These are phyloP conservation scores for Myrmecophaga tridactyla DNA, from an alignment of 2,113 vertebrate genomes.

Conservation along the genomic window DNA sequence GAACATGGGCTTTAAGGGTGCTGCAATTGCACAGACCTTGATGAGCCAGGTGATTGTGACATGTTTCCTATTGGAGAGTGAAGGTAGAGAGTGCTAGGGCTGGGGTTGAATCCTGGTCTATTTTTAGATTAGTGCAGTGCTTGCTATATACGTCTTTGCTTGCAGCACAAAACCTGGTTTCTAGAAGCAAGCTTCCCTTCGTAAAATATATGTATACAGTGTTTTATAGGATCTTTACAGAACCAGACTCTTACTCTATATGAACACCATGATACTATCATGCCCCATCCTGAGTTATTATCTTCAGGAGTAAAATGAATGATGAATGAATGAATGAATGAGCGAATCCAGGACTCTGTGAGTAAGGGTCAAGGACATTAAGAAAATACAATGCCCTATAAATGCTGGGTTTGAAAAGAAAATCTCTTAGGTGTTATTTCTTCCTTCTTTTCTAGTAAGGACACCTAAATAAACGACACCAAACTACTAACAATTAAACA, in stretches of 20 bases:
- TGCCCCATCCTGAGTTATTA: not conserved
- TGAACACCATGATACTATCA: not conserved
- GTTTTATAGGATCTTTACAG: not conserved
- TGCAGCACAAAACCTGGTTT: slow-evolving; percentile 13
- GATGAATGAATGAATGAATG: not conserved
- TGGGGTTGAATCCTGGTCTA: not conserved
- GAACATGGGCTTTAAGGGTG: not conserved
- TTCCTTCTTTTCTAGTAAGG: slow-evolving; percentile 22
- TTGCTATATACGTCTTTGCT: not conserved
- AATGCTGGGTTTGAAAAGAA: not conserved
- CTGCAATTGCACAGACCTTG: not conserved
- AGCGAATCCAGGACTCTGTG: not conserved
- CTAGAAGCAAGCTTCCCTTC: not conserved
- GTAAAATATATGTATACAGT: not conserved
- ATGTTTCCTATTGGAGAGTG: not conserved
- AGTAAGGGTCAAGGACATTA: not conserved
- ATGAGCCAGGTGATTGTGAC: not conserved
- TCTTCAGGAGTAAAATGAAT: not conserved
- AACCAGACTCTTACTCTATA: not conserved
- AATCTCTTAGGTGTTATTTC: not conserved
- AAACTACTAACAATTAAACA: slow-evolving; percentile 7
- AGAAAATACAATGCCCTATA: not conserved
- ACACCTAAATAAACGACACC: not conserved
- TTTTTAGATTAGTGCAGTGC: slow-evolving; percentile 29
- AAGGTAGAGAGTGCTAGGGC: not conserved